These are phyloP conservation scores for Agonopterix arenella DNA, from an alignment of 2,888 invertebrate species.

Conservation along the genomic window DNA sequence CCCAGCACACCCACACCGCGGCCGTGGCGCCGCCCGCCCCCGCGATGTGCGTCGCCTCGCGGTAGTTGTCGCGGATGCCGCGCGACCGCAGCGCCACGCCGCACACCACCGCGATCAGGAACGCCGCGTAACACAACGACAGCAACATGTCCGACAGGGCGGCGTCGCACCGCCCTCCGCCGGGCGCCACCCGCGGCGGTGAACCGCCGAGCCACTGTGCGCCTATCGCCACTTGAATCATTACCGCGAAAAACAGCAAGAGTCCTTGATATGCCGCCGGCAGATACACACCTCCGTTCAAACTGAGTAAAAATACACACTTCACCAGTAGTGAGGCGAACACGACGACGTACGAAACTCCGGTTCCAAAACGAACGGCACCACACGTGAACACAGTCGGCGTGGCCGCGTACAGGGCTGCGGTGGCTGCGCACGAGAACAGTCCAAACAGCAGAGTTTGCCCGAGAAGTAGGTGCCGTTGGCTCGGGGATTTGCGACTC, in stretches of 20 bases:
- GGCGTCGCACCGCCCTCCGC: slow-evolving; percentile 77
- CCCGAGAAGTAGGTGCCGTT: slow-evolving; percentile 90
- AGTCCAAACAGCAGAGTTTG: slow-evolving; percentile 91
- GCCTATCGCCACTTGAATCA: slow-evolving; percentile 91
- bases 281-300: slow-evolving; percentile 93
- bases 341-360: slow-evolving; percentile 89
- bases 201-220: slow-evolving; percentile 90
- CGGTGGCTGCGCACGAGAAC: slow-evolving; percentile 87
- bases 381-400: slow-evolving; percentile 89
- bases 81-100: slow-evolving; percentile 90
- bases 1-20: slow-evolving; percentile 91
- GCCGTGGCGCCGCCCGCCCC: slow-evolving; percentile 91
- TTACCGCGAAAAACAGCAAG: slow-evolving; percentile 91
- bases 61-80: slow-evolving; percentile 94
- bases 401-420: slow-evolving; percentile 85
- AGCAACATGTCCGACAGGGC: slow-evolving; percentile 84
- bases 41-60: slow-evolving; percentile 95
- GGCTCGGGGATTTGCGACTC: slow-evolving; percentile 87
- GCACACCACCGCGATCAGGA: slow-evolving; percentile 89
- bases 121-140: slow-evolving; percentile 89
- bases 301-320: slow-evolving; percentile 93
- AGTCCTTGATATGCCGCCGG: slow-evolving; percentile 95
- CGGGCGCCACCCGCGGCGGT: slow-evolving; percentile 75
- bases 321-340: slow-evolving; percentile 95
- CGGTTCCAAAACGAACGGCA: slow-evolving; percentile 87